Evolutionary conservation across 1,140 invertebrate species (phyloP).

Genomic region (Meloidogyne hapla): DNA sequence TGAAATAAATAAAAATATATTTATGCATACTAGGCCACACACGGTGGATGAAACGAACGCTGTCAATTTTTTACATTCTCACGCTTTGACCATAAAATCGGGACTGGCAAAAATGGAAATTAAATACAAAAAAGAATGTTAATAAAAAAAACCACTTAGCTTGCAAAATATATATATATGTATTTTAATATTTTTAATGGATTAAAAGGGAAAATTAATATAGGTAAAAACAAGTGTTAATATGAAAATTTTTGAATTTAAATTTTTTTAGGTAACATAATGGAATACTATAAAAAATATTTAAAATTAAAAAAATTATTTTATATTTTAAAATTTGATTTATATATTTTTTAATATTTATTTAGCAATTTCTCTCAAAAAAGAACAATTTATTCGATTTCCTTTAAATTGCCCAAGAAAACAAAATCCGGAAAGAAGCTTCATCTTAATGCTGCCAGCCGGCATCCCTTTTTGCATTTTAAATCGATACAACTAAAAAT

Average conservation of each 20-base stretch:
- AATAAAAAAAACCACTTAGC: not conserved
- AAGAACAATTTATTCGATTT: not conserved
- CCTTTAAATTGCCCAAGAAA: not conserved
- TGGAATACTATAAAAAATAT: too few relatives aligned
- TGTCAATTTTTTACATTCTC: not conserved
- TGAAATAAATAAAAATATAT: too few relatives aligned
- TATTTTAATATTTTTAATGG: too few relatives aligned
- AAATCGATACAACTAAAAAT: constrained; percentile 1
- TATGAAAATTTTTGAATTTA: too few relatives aligned
- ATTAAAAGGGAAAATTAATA: too few relatives aligned
- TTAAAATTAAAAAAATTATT: too few relatives aligned
- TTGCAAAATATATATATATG: not conserved
- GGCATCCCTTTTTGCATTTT: not conserved
- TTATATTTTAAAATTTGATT: not conserved
- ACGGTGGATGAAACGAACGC: too few relatives aligned
- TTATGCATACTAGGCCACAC: too few relatives aligned
- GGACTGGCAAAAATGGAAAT: not conserved
- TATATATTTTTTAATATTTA: too few relatives aligned
- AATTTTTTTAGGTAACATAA: too few relatives aligned
- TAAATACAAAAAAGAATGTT: not conserved
- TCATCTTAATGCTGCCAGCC: not conserved
- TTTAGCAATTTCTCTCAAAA: not conserved
- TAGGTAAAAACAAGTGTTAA: too few relatives aligned
- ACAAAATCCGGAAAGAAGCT: not conserved
- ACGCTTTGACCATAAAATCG: not conserved